These are phyloP conservation scores for Nanger granti DNA, from an alignment of 2,113 vertebrate species.

Conservation along the genomic window DNA sequence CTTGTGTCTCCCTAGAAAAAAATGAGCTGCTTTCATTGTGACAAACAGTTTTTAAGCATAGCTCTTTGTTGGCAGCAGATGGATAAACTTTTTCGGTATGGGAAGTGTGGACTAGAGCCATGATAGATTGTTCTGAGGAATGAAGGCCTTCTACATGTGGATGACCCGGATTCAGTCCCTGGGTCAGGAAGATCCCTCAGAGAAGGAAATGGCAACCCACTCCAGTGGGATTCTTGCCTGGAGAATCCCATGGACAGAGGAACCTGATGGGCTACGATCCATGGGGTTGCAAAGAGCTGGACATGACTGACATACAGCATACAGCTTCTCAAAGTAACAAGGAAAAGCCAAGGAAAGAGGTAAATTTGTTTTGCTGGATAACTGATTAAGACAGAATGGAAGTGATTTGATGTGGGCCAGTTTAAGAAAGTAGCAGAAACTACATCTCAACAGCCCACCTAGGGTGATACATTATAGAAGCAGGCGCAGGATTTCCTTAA, in stretches of 20 bases:
- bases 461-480: background rate
- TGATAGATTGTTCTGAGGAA: background rate
- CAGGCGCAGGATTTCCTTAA: background rate
- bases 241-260: background rate
- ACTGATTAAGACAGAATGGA: background rate
- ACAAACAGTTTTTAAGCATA: background rate
- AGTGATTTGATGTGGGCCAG: background rate
- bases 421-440: constrained; percentile 2
- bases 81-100: background rate
- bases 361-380: background rate
- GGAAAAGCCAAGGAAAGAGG: background rate
- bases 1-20: background rate
- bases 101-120: background rate
- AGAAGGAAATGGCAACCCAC: background rate
- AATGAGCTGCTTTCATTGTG: background rate
- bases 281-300: background rate
- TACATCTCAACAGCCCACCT: background rate
- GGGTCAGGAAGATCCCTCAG: background rate
- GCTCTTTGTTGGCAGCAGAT: background rate
- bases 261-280: background rate
- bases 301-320: background rate
- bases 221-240: background rate
- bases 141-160: background rate
- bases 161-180: background rate
- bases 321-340: background rate